Evolutionary conservation across 2,113 vertebrate genomes (phyloP).

Genomic region (Gambusia affinis): DNA sequence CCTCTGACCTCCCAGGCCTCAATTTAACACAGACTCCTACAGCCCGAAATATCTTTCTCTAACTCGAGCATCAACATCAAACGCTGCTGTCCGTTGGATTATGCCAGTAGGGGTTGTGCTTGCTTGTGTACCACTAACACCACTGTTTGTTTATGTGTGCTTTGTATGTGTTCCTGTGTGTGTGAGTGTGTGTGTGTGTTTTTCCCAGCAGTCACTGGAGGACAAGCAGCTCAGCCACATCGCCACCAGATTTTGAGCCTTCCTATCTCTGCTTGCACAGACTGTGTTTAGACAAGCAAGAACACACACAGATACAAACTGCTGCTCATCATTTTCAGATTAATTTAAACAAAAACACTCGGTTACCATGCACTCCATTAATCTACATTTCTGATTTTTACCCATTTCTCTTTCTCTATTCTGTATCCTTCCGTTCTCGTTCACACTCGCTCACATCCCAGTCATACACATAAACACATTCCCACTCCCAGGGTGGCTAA

Average conservation of each 20-base stretch:
- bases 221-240: slow-evolving; percentile 64
- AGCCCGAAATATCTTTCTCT: background rate
- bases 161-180: slow-evolving; percentile 35
- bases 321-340: slow-evolving; percentile 1
- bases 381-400: slow-evolving; percentile 37
- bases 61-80: background rate
- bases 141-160: slow-evolving; percentile 8
- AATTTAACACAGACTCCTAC: slow-evolving; percentile 15
- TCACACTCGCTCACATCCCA: slow-evolving; percentile 12
- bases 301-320: slow-evolving; percentile 8
- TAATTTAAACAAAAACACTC: slow-evolving; percentile 10
- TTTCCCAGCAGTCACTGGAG: slow-evolving; percentile 50
- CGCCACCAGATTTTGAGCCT: slow-evolving; percentile 53
- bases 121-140: slow-evolving; percentile 16
- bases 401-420: background rate
- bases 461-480: slow-evolving; percentile 40
- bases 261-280: slow-evolving; percentile 63
- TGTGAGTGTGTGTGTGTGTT: slow-evolving; percentile 35
- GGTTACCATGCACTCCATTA: slow-evolving; percentile 17
- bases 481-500: slow-evolving; percentile 70
- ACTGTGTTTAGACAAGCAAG: slow-evolving; percentile 17
- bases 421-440: background rate
- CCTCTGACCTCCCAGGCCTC: slow-evolving; percentile 25
- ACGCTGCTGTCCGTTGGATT: slow-evolving; percentile 19
- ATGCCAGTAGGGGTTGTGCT: slow-evolving; percentile 6